Conservation (phyloP, 2,113 vertebrate genomes). For the Regulus satrapa region DNA sequence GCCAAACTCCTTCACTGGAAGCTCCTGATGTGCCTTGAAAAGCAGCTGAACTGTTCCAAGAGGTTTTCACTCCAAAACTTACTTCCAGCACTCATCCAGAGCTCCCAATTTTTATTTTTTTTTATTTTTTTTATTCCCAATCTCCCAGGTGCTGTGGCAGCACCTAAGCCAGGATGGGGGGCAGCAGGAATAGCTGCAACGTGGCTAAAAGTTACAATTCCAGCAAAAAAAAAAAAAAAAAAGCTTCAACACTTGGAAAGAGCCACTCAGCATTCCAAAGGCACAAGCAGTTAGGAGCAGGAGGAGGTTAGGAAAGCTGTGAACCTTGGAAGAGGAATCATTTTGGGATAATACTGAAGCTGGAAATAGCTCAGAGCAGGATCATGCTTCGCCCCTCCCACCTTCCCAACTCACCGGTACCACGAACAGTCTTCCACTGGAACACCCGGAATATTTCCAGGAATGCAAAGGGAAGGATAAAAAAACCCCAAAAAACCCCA, state of each 20-base stretch:
- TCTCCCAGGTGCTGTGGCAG: not conserved
- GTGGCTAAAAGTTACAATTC: not conserved
- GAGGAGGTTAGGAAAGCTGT: not conserved
- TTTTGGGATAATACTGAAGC: not conserved
- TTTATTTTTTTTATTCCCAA: not conserved
- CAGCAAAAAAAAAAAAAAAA: no score
- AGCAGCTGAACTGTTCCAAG: not conserved
- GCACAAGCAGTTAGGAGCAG: not conserved
- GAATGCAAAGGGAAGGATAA: not conserved
- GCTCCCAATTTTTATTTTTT: not conserved
- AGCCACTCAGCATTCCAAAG: not conserved
- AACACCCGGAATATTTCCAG: not conserved
- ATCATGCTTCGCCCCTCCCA: not conserved
- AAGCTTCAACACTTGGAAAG: not conserved
- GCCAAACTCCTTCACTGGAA: not conserved
- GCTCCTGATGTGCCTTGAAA: not conserved
- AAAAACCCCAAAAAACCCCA: not conserved
- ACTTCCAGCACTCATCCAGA: not conserved
- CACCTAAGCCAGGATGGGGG: not conserved
- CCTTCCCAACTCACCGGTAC: not conserved
- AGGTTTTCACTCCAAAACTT: not conserved
- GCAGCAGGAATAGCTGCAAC: not conserved
- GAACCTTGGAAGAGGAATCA: not conserved
- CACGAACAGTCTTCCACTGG: not conserved
- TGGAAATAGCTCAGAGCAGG: not conserved